phyloP scores from a whole-genome alignment of 2,797 vertebrate genomes.

The Clamator glandarius region DNA sequence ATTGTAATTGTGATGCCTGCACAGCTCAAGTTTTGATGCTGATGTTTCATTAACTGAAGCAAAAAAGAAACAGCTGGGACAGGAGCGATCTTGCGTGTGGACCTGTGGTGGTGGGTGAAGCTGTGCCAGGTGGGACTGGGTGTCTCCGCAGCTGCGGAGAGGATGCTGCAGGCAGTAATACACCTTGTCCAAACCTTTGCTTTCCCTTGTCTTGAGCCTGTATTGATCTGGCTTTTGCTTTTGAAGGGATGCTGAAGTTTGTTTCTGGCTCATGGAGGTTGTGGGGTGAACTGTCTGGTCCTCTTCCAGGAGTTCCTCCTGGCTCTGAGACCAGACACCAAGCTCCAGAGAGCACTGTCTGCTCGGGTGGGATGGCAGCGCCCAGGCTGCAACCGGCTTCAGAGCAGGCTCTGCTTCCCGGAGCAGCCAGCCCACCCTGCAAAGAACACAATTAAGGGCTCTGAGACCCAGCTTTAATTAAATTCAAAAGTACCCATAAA shows the following conservation, averaged over 20 bases:
- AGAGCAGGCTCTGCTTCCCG: fast-evolving
- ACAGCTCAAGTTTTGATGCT: neutral
- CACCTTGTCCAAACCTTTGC: fast-evolving
- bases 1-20: neutral
- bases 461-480: neutral
- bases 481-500: neutral
- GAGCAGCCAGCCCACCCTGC: neutral
- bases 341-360: neutral
- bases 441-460: neutral
- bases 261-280: neutral
- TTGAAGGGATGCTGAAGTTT: neutral
- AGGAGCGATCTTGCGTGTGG: fast-evolving
- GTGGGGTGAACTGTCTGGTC: neutral
- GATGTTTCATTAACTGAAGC: neutral
- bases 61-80: neutral
- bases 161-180: neutral
- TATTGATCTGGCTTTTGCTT: neutral
- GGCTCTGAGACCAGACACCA: neutral
- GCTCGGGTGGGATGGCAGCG: neutral
- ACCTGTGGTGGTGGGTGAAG: neutral
- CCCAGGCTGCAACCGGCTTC: too few species aligned
- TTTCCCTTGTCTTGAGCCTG: neutral
- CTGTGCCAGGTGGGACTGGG: neutral
- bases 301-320: neutral
- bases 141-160: neutral